phyloP scores from a whole-genome alignment of 2,797 vertebrate species.

The Nyctalus aviator region DNA sequence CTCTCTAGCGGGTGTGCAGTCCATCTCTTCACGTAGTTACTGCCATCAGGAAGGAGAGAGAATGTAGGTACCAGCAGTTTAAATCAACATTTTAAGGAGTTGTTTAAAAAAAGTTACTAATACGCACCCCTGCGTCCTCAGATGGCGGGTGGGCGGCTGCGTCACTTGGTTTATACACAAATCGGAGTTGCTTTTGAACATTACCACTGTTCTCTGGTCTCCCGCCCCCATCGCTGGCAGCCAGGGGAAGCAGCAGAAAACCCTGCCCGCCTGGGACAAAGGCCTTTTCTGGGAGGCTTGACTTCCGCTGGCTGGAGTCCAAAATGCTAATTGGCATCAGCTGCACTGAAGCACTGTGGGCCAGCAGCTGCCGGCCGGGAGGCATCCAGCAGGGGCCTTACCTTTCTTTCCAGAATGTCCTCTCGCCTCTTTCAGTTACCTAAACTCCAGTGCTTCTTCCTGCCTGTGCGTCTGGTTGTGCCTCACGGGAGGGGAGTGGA shows the following conservation, averaged over 20 bases:
- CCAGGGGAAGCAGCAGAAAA: conserved; percentile 61
- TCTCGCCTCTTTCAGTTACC: conserved; percentile 25
- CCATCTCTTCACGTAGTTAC: not conserved
- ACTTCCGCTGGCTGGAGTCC: conserved; percentile 77
- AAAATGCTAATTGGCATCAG: conserved; percentile 86
- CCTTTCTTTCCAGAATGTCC: conserved; percentile 59
- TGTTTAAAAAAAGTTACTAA: not conserved
- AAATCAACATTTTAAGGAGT: conserved; percentile 33
- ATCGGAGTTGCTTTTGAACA: conserved; percentile 75
- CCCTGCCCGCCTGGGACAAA: conserved; percentile 80
- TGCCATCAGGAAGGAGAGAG: not conserved
- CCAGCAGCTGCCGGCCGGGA: conserved; percentile 82
- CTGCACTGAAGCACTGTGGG: conserved; percentile 81
- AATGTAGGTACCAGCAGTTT: not conserved
- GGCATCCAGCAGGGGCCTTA: conserved; percentile 69
- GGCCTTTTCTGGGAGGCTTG: conserved; percentile 77
- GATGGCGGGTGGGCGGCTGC: not conserved
- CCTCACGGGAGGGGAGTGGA: not conserved
- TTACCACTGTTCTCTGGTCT: conserved; percentile 63
- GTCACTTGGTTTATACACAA: conserved; percentile 30
- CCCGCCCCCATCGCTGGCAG: conserved; percentile 9
- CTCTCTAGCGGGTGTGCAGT: not conserved
- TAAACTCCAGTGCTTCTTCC: not conserved
- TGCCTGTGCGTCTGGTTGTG: not conserved
- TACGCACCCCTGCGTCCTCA: not conserved